Base-by-base conservation (phyloP, 2,888 invertebrate species). In the Athalia cordata region DNA sequence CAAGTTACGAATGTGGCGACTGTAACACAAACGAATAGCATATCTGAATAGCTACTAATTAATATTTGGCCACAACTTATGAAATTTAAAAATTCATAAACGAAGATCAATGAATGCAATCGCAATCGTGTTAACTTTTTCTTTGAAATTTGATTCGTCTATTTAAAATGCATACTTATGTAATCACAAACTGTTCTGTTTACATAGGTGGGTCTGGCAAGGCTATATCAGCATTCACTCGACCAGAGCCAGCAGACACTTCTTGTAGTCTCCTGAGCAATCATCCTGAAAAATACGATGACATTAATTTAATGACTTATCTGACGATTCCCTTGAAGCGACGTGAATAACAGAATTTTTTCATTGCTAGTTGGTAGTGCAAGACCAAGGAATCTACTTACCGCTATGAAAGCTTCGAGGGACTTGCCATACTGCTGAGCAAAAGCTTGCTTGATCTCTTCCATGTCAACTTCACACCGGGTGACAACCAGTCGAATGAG, bases 211-310 rank as follows among this genome's bases (percentile, higher is more conserved):
- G 4, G 5, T 13, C 62, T 13, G 47, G 47, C 45, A 72, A 57
- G 13, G 2, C 47, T 47, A 72, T 72, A 1, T 47, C 59, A 47
- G 29, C n/a, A 43, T 45, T 85, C 86, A 89, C 3, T 87, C 83
- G 79, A 95, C 92, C 0, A 96, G 90, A 61, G 95, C 95, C 70
- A 96, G 91, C 59, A 97, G 91, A 82, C 95, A 94, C 87, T 96
- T 96, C 90, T 96, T 96, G 92, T 97, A 97, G 88, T 97, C 95
- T 49, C 97, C 97, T 70, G 96, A 95, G 82, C 95, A 95, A 85
- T 97, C 97, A 49, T 93, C 95, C 95, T 96, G 91, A 86, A 94
- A 91, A 50, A 50, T 5, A 43, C 64, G 43, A 67, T 52, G 11
- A 50, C 15, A 13, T 13, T 50, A 3, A 67, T 52, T 29, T 4